These are phyloP conservation scores for Buphagus erythrorhynchus DNA, from an alignment of 2,797 vertebrate species.

Conservation along the genomic window DNA sequence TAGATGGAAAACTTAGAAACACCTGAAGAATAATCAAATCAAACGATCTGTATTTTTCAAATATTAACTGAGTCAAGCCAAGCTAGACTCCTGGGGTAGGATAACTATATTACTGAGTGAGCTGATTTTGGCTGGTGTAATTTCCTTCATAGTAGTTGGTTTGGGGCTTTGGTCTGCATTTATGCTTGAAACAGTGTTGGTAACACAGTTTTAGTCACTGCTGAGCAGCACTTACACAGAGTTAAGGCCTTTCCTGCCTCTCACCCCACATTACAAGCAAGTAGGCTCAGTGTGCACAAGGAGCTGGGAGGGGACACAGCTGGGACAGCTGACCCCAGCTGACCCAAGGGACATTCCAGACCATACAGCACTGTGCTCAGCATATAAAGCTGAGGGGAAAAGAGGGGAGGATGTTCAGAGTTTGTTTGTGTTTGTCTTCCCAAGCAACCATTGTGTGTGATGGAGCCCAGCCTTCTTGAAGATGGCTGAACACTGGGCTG, in stretches of 20 bases:
- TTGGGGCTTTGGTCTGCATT: neutral
- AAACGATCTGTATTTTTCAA: neutral
- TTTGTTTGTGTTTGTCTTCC: neutral
- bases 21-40: neutral
- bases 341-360: neutral
- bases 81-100: neutral
- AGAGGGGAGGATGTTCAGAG: neutral
- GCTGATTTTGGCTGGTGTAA: neutral
- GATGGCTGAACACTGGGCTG: neutral
- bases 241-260: neutral
- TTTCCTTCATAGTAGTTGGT: neutral
- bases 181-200: neutral
- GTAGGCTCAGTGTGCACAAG: neutral
- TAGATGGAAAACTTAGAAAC: neutral
- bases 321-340: neutral
- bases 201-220: neutral
- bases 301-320: neutral
- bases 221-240: neutral
- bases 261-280: neutral
- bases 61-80: neutral
- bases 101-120: neutral
- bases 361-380: accelerated
- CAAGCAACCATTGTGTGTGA: too few species aligned
- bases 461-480: neutral
- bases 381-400: neutral